Conservation (phyloP, 2,113 vertebrate species). For the Aix galericulata region DNA sequence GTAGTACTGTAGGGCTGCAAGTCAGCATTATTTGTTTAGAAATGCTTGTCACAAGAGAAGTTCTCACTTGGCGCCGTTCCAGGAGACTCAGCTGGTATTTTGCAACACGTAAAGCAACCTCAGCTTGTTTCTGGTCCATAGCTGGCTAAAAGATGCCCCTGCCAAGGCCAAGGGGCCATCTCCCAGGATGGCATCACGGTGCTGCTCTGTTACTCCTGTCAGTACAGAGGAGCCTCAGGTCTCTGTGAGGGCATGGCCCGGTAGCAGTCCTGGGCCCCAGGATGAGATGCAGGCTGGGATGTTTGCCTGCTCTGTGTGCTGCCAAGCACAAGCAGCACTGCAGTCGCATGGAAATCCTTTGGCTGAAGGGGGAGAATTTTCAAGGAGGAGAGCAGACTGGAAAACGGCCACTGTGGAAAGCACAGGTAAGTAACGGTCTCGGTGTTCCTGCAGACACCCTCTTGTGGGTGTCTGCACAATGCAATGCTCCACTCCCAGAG, state of each 20-base stretch:
- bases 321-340: not conserved
- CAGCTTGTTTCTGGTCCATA: not conserved
- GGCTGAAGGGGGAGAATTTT: not conserved
- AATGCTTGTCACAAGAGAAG: conserved; percentile 61
- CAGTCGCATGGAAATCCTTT: not conserved
- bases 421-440: not conserved
- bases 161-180: not conserved
- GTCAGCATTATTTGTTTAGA: conserved; percentile 56
- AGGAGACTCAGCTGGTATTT: not conserved
- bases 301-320: not conserved
- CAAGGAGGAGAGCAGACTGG: not conserved
- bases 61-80: not conserved
- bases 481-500: not conserved
- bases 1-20: not conserved
- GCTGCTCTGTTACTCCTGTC: not conserved
- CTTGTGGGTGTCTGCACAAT: rapidly evolving
- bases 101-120: not conserved
- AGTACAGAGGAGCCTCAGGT: not conserved
- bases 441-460: not conserved
- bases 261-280: not conserved
- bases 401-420: not conserved
- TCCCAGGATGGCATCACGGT: not conserved
- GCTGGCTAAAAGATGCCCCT: not conserved
- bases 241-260: not conserved
- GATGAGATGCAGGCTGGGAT: not conserved